Base-by-base conservation (phyloP, 2,113 vertebrate genomes). In the Smithornis capensis region DNA sequence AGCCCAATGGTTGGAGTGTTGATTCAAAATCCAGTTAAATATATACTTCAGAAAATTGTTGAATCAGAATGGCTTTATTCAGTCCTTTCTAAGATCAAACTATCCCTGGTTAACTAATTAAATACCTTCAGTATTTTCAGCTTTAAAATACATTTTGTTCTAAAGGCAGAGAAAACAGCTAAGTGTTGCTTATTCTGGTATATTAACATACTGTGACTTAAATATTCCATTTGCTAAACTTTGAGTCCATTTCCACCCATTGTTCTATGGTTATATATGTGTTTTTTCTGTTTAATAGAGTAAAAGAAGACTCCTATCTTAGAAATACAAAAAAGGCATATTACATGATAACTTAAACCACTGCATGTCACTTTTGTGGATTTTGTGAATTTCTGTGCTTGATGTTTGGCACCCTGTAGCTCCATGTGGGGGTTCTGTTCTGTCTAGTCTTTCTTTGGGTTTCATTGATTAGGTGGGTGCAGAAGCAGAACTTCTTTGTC, bases 401-500 rank as follows among this genome's bases (percentile, higher is more conserved):
- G 93, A 92, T 87, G 81, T 75, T 95, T 91, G 86, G 57, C 74
- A 84, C 63, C 91, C 52, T 73, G 37, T 70, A 94, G 65, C 80
- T 86, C 85, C 75, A 57, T 0, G 10, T 64, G 64, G 87, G 87
- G 75, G 37, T 79, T 96, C 91, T 96, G 87, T 97, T 98, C 97
- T 83, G 94, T 87, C 94, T 96, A 16, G 84, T 79, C 90, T 96
- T 87, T 52, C 89, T 95, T 96, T 97, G 86, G 14, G 12, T 86
- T 91, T 93, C 95, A 97, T 97, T 97, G 98, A 98, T 98, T 75
- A 82, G 73, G 77, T 81, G 89, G 91, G 78, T 94, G 94, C 73
- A 85, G 90, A 85, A 94, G 96, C 96, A 97, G 94, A 97, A 97
- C 92, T 97, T 95, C 93, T 97, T 96, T 98, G 96, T 97, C 97